Base-by-base conservation (phyloP, 2,888 invertebrate genomes). In the Agriopis leucophaearia region DNA sequence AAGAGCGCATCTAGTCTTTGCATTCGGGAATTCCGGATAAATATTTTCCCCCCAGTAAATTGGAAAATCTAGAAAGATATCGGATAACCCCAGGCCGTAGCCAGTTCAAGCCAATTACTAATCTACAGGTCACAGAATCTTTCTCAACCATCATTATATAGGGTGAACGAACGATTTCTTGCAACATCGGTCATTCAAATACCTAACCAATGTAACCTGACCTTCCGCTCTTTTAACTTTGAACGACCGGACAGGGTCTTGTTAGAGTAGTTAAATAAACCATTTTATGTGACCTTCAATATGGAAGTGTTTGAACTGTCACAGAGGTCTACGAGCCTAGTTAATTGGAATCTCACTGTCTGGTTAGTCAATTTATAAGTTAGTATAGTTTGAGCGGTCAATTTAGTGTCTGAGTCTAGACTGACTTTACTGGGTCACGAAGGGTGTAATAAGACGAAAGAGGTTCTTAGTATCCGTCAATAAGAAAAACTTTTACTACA, bases 221-320 rank as follows among this genome's bases (percentile, higher is more conserved):
- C 57, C 42, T 35, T 9, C 9, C 9, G 15, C n/a, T 35, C 56
- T 13, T 57, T 44, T 6, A 42, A 50, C 10, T 36, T 44, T 50
- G 44, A 35, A 51, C 36, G 27, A 16, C 50, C 7, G 16, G 36
- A 35, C 35, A 56, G 51, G 51, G 0, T 64, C 56, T 8, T 0
- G 7, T 44, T 51, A 64, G 3, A 50, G 7, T 40, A 38, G 54
- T n/a, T n/a, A 1, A 8, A 9, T 27, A 7, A n/a, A 8, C 64
- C 56, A 58, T 64, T 64, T 58, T 15, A 18, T 38, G 8, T 52
- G 58, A 64, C 64, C 64, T 64, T 64, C 58, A 45, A 1, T 58
- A 16, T 44, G 38, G 56, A 50, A 52, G 18, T 50, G 44, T 44
- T 35, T 58, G 58, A 45, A 57, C 38, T 10, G 58, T 12, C 15